phyloP scores from a whole-genome alignment of 1,140 invertebrate genomes.

The Bursaphelenchus mucronatus region DNA sequence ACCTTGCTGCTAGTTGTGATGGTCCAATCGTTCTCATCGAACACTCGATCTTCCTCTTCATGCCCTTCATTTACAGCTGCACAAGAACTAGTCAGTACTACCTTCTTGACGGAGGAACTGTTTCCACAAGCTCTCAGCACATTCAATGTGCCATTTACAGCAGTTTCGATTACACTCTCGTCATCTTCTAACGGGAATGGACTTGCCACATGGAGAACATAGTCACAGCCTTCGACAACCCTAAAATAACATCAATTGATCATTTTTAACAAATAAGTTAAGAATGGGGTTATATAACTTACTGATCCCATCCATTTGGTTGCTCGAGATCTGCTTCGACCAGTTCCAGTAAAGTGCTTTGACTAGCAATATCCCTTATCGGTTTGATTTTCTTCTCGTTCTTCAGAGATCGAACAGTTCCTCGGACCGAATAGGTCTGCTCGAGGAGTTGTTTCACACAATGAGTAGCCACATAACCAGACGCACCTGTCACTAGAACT shows the following conservation, averaged over 20 bases:
- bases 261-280: slow-evolving; percentile 26
- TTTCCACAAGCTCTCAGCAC: slow-evolving; percentile 65
- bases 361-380: slow-evolving; percentile 59
- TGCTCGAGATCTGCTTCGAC: slow-evolving; percentile 63
- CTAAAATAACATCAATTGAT: slow-evolving; percentile 59
- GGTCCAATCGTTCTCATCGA: slow-evolving; percentile 66
- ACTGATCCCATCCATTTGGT: slow-evolving; percentile 61
- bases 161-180: slow-evolving; percentile 65
- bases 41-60: slow-evolving; percentile 61
- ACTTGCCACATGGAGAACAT: slow-evolving; percentile 67
- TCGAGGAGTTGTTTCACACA: slow-evolving; percentile 65
- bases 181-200: slow-evolving; percentile 64
- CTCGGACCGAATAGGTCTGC: slow-evolving; percentile 65
- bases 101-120: slow-evolving; percentile 64
- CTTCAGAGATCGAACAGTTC: slow-evolving; percentile 64
- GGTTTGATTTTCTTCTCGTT: slow-evolving; percentile 63
- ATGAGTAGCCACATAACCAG: slow-evolving; percentile 66
- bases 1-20: slow-evolving; percentile 60
- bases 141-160: slow-evolving; percentile 66
- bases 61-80: slow-evolving; percentile 64
- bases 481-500: slow-evolving; percentile 67
- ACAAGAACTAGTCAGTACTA: slow-evolving; percentile 67
- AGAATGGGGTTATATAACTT: no score
- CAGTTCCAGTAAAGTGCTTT: slow-evolving; percentile 63
- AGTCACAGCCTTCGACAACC: slow-evolving; percentile 65